These are phyloP conservation scores for Patiria pectinifera DNA, from an alignment of 53 echinoderm and acorn worm species.

Conservation along the genomic window DNA sequence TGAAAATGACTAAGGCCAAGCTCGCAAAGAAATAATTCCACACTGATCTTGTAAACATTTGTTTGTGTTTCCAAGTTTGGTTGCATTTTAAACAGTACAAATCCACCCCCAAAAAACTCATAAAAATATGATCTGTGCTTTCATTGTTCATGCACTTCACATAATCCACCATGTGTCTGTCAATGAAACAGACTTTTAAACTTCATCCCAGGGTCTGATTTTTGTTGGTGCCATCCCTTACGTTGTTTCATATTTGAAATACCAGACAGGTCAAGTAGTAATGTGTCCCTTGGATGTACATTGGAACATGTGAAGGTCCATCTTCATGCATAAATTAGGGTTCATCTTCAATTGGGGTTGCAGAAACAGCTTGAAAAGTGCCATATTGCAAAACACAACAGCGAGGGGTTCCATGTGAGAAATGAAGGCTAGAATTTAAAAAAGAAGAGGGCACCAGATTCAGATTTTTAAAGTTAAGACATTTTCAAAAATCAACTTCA, in stretches of 20 bases:
- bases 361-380: too few relatives aligned
- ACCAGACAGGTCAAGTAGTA: conserved; percentile 63
- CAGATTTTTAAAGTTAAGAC: too few relatives aligned
- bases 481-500: too few relatives aligned
- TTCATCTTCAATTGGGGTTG: background rate
- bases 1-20: too few relatives aligned
- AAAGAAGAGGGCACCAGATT: too few relatives aligned
- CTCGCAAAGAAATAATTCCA: too few relatives aligned
- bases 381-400: too few relatives aligned
- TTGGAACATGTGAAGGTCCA: conserved; percentile 43
- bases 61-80: too few relatives aligned
- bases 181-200: background rate
- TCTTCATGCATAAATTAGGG: background rate
- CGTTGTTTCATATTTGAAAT: conserved; percentile 59
- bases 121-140: background rate
- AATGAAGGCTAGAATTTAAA: too few relatives aligned
- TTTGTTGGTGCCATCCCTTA: conserved; percentile 48
- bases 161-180: background rate
- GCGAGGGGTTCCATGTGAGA: too few relatives aligned
- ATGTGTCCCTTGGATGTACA: background rate
- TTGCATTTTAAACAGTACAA: background rate
- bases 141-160: background rate
- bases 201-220: background rate
- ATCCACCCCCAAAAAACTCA: background rate
- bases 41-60: too few relatives aligned